phyloP scores from a whole-genome alignment of 1,140 invertebrate species.

The Drosophila orosa region DNA sequence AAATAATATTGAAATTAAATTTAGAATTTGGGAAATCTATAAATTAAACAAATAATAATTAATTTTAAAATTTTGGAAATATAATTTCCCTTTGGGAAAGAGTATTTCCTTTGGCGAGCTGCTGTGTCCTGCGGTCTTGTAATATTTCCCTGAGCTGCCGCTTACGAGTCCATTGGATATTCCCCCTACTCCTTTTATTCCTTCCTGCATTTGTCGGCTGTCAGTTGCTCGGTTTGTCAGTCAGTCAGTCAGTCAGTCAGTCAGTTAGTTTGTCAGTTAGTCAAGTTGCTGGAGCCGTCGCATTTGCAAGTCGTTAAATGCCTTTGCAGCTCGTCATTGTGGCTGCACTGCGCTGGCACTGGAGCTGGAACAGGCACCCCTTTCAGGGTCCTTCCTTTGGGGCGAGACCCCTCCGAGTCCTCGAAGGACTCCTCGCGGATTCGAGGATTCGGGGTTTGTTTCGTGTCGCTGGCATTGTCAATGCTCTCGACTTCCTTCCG shows the following conservation, averaged over 20 bases:
- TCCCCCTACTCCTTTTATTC: not conserved
- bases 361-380: not conserved
- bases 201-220: constrained; percentile 69
- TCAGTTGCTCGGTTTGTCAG: constrained; percentile 64
- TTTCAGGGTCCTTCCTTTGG: constrained; percentile 1
- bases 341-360: constrained; percentile 35
- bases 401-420: constrained; percentile 1
- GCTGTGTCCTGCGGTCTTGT: not conserved
- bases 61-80: not conserved
- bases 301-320: constrained; percentile 80
- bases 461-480: constrained; percentile 79
- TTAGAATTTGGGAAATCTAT: not conserved
- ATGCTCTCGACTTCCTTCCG: constrained; percentile 80
- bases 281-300: constrained; percentile 47
- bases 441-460: constrained; percentile 23
- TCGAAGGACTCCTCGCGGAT: not conserved
- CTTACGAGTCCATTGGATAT: constrained; percentile 21
- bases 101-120: constrained; percentile 1
- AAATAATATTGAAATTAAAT: too few relatives aligned
- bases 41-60: not conserved
- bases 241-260: constrained; percentile 14
- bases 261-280: constrained; percentile 31
- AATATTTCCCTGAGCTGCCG: constrained; percentile 30
- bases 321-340: constrained; percentile 75
- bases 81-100: not conserved